phyloP scores from a whole-genome alignment of 2,888 invertebrate species.

The Macrosiphum euphorbiae region DNA sequence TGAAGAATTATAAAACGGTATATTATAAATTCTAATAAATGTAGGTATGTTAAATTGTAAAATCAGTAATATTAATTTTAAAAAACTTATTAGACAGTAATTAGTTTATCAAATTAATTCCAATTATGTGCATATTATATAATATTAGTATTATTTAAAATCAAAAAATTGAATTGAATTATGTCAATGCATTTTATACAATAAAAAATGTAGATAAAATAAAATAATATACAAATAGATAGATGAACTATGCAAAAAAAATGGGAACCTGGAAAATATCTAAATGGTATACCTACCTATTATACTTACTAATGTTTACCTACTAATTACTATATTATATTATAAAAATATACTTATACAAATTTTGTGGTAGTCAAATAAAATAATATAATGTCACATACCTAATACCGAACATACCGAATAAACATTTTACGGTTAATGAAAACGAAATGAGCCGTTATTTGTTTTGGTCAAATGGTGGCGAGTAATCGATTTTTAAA shows the following conservation, averaged over 20 bases:
- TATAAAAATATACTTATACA: not conserved
- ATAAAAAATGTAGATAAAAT: too few relatives aligned
- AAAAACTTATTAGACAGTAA: not conserved
- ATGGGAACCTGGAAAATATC: not conserved
- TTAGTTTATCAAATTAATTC: not conserved
- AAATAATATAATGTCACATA: not conserved
- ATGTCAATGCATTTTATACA: not conserved
- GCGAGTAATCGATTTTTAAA: not conserved
- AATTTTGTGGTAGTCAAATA: not conserved
- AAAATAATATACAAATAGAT: not conserved
- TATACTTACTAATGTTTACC: not conserved
- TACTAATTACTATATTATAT: not conserved
- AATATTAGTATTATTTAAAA: not conserved
- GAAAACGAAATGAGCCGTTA: not conserved
- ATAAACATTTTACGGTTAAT: not conserved
- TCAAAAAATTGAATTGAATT: not conserved
- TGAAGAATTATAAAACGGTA: not conserved
- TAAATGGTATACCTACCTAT: not conserved
- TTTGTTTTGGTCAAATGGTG: not conserved
- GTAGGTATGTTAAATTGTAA: not conserved
- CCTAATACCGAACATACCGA: too few relatives aligned
- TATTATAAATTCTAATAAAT: not conserved
- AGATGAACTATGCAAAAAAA: not conserved
- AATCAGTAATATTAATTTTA: not conserved
- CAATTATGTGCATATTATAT: not conserved